A percentile compares a stretch with the other conserved stretches of the same genome.
These are phyloP conservation scores for Anodontia alba DNA, from an alignment of 2,888 invertebrate genomes.

Conservation along the genomic window DNA sequence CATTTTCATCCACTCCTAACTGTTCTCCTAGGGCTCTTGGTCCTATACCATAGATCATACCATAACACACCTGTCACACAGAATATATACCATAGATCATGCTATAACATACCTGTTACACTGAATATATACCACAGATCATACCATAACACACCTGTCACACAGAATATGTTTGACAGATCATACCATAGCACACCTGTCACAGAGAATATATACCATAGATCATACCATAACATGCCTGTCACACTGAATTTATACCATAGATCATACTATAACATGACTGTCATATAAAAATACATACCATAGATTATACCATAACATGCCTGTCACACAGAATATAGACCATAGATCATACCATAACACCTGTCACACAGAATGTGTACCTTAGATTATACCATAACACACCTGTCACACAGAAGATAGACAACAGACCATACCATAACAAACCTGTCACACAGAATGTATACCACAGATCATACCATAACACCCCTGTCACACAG, in stretches of 20 bases:
- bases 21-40: constrained; percentile 91
- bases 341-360: constrained; percentile 87
- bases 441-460: constrained; percentile 92
- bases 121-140: constrained; percentile 99
- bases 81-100: background rate
- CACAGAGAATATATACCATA: constrained; percentile 99
- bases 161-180: background rate
- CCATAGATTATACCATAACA: constrained; percentile 99
- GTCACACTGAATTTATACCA: constrained; percentile 72
- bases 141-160: constrained; percentile 96
- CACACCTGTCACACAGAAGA: constrained; percentile 88
- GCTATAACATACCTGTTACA: constrained; percentile 85
- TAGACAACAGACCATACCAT: no score
- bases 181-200: no score
- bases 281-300: constrained; percentile 99
- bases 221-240: constrained; percentile 97
- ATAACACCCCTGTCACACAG: constrained; percentile 91
- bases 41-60: constrained; percentile 99
- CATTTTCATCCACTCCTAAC: constrained; percentile 91
- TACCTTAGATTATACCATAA: constrained; percentile 99
- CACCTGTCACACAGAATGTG: no score
- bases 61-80: constrained; percentile 92
- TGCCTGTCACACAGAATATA: constrained; percentile 87
- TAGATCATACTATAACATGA: no score
- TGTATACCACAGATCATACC: constrained; percentile 99